phyloP scores from a whole-genome alignment of 2,888 invertebrate species.

The Odiellus spinosus region DNA sequence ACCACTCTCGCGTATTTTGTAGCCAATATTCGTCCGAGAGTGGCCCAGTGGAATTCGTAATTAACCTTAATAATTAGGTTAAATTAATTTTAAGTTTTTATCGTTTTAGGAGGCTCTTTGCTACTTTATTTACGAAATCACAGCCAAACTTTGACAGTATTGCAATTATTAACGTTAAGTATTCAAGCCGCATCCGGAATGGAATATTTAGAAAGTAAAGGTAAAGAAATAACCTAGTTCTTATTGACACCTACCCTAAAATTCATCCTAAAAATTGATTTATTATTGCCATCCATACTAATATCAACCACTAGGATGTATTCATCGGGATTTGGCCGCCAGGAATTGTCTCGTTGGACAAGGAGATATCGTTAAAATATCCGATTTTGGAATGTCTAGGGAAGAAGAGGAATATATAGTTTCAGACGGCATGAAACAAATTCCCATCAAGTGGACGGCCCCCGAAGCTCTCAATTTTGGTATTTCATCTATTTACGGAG shows the following conservation, averaged over 20 bases:
- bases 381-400: conserved; percentile 94
- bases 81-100: no score
- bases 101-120: conserved; percentile 59
- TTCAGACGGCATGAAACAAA: conserved; percentile 84
- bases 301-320: no score
- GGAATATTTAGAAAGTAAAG: conserved; percentile 69
- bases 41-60: not conserved
- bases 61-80: not conserved
- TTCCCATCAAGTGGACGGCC: conserved; percentile 96
- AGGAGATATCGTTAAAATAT: conserved; percentile 81
- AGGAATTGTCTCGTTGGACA: conserved; percentile 73
- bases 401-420: conserved; percentile 95
- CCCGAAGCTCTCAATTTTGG: conserved; percentile 92
- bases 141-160: conserved; percentile 39
- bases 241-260: no score
- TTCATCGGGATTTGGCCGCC: conserved; percentile 66
- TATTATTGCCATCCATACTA: no score
- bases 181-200: conserved; percentile 85
- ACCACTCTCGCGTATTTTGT: not conserved
- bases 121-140: conserved; percentile 72
- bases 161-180: conserved; percentile 52
- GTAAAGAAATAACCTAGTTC: no score
- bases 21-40: not conserved
- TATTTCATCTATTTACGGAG: no score
- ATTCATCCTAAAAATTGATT: no score